Evolutionary conservation across 2,888 invertebrate species (phyloP).

Genomic region (Tachystola acroxantha): DNA sequence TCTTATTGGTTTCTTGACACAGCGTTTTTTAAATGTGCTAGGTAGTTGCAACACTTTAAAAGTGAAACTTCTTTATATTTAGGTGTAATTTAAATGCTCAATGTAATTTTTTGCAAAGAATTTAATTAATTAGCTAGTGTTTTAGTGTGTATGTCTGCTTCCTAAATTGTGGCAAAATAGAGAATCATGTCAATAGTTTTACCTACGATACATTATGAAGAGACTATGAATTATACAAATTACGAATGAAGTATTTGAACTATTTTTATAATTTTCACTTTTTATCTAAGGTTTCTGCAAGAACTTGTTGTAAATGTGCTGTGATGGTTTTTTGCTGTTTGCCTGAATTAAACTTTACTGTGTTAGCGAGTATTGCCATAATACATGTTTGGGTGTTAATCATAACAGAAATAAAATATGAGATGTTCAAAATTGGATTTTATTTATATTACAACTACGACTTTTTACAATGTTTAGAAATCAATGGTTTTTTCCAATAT

Average conservation of each 20-base stretch:
- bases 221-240: background rate
- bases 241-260: constrained; percentile 13
- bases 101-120: constrained; percentile 17
- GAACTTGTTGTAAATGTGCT: constrained; percentile 21
- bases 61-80: too few species aligned
- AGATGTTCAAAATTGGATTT: constrained; percentile 44
- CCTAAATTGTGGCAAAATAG: constrained; percentile 7
- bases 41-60: too few species aligned
- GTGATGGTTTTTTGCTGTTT: constrained; percentile 14
- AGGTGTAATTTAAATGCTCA: constrained; percentile 21
- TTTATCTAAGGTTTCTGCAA: constrained; percentile 12
- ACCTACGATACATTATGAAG: background rate
- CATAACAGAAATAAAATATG: constrained; percentile 43
- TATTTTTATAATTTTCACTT: constrained; percentile 29
- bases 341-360: constrained; percentile 20
- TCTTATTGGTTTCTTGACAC: too few species aligned
- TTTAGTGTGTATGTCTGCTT: constrained; percentile 8
- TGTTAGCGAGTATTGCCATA: constrained; percentile 33
- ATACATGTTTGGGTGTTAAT: constrained; percentile 35
- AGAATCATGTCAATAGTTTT: background rate
- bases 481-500: too few species aligned
- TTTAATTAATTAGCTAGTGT: background rate
- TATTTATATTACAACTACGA: constrained; percentile 27
- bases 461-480: constrained; percentile 6
- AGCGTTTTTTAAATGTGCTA: too few species aligned